phyloP scores from a whole-genome alignment of 2,797 vertebrate species.

The Bradypodion pumilum region DNA sequence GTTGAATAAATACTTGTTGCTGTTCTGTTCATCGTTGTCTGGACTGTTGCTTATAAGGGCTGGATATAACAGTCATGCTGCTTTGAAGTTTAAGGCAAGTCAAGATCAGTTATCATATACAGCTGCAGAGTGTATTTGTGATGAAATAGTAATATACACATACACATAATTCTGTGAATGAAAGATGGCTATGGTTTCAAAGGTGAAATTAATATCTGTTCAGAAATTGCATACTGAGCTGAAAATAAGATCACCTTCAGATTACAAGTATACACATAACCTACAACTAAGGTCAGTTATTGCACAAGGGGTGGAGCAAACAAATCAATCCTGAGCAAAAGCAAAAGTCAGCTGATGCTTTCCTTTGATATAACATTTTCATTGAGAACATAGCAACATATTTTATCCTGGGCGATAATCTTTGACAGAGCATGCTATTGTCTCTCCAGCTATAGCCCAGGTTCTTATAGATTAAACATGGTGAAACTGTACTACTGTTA shows the following conservation, averaged over 20 bases:
- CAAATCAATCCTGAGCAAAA: background rate
- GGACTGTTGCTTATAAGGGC: too few species aligned
- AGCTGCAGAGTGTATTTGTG: background rate
- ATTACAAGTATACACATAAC: background rate
- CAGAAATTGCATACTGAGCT: background rate
- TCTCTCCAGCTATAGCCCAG: conserved; percentile 13
- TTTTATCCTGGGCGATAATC: background rate
- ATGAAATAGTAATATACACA: background rate
- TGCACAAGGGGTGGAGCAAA: background rate
- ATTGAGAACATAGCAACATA: too few species aligned
- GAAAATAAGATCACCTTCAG: background rate
- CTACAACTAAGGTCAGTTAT: background rate
- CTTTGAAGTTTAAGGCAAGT: too few species aligned
- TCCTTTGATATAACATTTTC: background rate
- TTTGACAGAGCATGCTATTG: background rate
- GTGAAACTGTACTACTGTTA: conserved; percentile 34
- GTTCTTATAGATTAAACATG: background rate
- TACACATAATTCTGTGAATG: background rate
- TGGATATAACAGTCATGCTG: too few species aligned
- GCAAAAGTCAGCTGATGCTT: background rate
- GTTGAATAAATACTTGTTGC: too few species aligned
- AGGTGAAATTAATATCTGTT: background rate
- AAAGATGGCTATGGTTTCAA: background rate
- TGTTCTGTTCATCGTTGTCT: too few species aligned
- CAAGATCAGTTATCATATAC: background rate